Conservation (phyloP, 64 coral and sea anemone genomes). For the Porites lutea region DNA sequence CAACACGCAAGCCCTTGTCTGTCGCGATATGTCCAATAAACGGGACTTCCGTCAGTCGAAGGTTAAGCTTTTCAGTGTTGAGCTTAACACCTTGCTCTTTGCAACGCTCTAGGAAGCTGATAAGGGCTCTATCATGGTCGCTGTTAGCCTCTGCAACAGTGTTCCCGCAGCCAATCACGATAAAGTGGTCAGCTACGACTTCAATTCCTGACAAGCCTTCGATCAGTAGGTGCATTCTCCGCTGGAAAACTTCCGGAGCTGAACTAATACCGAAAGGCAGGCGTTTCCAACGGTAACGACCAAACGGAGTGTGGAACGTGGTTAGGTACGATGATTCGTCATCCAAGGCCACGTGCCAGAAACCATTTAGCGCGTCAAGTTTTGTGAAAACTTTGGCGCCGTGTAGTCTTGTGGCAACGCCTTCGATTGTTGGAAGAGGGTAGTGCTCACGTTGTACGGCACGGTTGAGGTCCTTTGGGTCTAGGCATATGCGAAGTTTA, state of each 20-base stretch:
- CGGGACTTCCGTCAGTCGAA: no score
- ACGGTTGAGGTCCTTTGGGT: conserved; percentile 24
- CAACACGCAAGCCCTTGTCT: conserved; percentile 4
- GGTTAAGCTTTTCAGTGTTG: conserved; percentile 24
- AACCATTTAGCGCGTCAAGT: conserved; percentile 31
- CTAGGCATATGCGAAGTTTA: neutral
- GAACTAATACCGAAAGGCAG: conserved; percentile 21
- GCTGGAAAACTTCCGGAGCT: conserved; percentile 39
- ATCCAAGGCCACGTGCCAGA: conserved; percentile 25
- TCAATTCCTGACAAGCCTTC: neutral
- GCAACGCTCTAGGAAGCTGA: no score
- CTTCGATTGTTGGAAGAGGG: conserved; percentile 45
- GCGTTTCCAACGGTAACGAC: conserved; percentile 12
- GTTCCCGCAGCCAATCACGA: conserved; percentile 29
- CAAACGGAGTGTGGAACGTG: conserved; percentile 30
- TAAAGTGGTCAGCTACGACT: conserved; percentile 13
- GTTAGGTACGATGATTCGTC: conserved; percentile 28
- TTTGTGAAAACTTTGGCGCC: conserved; percentile 37
- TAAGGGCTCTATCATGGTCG: no score
- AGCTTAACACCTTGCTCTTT: no score
- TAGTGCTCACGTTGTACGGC: conserved; percentile 45
- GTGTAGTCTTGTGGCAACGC: conserved; percentile 12
- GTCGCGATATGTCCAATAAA: conserved; percentile 43
- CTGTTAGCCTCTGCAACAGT: neutral
- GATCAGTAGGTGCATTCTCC: neutral